Evolutionary conservation across 2,888 invertebrate species (phyloP).

Genomic region (Dorcus parallelipipedus): DNA sequence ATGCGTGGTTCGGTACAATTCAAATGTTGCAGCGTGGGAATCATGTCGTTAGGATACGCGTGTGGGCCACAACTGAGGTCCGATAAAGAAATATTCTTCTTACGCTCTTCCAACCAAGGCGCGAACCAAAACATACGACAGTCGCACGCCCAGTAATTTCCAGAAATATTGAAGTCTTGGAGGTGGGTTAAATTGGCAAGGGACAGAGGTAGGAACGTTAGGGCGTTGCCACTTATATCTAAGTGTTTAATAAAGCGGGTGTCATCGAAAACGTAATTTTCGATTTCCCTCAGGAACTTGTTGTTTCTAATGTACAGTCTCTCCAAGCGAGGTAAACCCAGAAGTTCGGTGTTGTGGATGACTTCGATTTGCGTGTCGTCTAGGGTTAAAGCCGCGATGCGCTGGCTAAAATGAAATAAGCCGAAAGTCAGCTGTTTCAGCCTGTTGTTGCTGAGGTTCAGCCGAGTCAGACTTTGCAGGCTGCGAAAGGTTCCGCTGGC

Average conservation of each 20-base stretch:
- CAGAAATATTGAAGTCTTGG: conserved; percentile 62
- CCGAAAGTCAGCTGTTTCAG: conserved; percentile 56
- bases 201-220: conserved; percentile 68
- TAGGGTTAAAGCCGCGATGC: conserved; percentile 59
- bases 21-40: conserved; percentile 66
- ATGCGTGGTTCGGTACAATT: conserved; percentile 67
- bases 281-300: conserved; percentile 58
- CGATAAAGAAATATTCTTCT: conserved; percentile 50
- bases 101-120: conserved; percentile 57
- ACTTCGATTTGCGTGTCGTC: conserved; percentile 65
- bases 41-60: conserved; percentile 66
- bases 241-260: conserved; percentile 59
- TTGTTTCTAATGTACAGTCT: conserved; percentile 63
- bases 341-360: conserved; percentile 63
- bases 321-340: conserved; percentile 59
- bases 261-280: conserved; percentile 61
- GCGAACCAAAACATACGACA: conserved; percentile 80
- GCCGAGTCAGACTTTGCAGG: conserved; percentile 53
- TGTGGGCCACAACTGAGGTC: conserved; percentile 63
- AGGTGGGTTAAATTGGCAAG: conserved; percentile 63
- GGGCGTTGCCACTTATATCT: conserved; percentile 67
- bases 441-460: conserved; percentile 61
- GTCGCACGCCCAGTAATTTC: conserved; percentile 83
- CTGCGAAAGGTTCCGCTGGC: conserved; percentile 60
- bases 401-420: conserved; percentile 62